phyloP scores from a whole-genome alignment of 2,113 vertebrate species.

The Crypturellus undulatus region DNA sequence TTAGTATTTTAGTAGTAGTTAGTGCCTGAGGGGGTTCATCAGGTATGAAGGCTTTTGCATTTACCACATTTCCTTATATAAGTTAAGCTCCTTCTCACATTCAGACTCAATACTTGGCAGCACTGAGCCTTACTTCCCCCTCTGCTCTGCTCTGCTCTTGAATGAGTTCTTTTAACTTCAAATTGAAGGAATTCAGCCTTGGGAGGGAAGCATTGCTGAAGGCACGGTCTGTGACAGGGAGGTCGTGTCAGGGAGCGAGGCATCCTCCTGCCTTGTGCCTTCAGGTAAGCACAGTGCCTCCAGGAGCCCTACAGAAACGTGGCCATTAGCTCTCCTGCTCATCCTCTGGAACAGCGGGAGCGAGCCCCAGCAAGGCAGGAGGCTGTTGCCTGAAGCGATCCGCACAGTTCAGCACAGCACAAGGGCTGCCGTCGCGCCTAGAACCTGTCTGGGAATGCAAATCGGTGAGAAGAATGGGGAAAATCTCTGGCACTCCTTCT shows the following conservation, averaged over 20 bases:
- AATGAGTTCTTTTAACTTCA: background rate
- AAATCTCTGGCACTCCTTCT: background rate
- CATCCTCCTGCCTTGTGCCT: background rate
- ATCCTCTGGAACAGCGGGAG: background rate
- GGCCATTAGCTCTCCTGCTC: background rate
- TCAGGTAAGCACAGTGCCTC: background rate
- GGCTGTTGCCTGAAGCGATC: background rate
- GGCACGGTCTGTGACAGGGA: background rate
- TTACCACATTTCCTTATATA: constrained; percentile 1
- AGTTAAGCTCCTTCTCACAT: constrained; percentile 7
- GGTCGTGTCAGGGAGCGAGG: background rate
- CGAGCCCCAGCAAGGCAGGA: background rate
- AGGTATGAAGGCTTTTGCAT: constrained; percentile 23
- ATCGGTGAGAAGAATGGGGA: background rate
- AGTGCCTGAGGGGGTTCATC: background rate
- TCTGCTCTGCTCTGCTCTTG: background rate
- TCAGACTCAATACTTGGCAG: fast-evolving
- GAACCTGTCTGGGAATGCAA: background rate
- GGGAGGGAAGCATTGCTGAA: background rate
- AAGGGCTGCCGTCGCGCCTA: background rate
- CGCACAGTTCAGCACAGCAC: background rate
- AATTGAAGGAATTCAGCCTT: background rate
- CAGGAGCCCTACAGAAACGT: background rate
- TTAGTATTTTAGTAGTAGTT: background rate
- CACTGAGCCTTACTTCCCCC: background rate